Evolutionary conservation across 1,140 invertebrate species (phyloP).

Genomic region (Chionoecetes opilio): DNA sequence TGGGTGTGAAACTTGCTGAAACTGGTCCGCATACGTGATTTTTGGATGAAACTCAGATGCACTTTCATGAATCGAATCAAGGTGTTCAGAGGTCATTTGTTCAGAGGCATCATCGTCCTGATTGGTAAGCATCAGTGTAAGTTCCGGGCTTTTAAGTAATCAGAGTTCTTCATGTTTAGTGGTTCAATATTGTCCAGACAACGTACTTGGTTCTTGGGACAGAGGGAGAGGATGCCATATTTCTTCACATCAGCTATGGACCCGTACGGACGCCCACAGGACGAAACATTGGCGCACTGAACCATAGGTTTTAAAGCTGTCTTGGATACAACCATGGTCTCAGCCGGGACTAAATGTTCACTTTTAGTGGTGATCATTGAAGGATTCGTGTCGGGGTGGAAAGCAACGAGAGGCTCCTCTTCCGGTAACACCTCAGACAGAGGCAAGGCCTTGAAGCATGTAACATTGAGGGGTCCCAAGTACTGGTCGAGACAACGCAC

Average conservation of each 20-base stretch:
- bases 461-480: background rate
- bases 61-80: background rate
- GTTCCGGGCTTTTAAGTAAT: background rate
- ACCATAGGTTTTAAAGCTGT: background rate
- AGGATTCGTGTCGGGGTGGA: background rate
- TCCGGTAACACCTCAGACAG: background rate
- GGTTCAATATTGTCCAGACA: conserved; percentile 9
- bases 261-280: background rate
- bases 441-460: background rate
- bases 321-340: background rate
- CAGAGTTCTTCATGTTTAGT: background rate
- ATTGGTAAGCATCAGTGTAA: background rate
- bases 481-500: background rate
- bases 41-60: background rate
- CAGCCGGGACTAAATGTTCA: background rate
- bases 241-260: background rate
- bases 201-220: background rate
- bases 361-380: background rate
- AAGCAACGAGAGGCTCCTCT: background rate
- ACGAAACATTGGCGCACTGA: background rate
- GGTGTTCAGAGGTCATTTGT: background rate
- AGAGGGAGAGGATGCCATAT: conserved; percentile 1
- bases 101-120: background rate
- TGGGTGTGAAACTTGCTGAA: background rate
- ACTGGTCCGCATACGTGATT: background rate